Evolutionary conservation across 1,140 invertebrate species (phyloP), one percentile per base, ranked within the genome.

Genomic region (Semibalanus balanoides): DNA sequence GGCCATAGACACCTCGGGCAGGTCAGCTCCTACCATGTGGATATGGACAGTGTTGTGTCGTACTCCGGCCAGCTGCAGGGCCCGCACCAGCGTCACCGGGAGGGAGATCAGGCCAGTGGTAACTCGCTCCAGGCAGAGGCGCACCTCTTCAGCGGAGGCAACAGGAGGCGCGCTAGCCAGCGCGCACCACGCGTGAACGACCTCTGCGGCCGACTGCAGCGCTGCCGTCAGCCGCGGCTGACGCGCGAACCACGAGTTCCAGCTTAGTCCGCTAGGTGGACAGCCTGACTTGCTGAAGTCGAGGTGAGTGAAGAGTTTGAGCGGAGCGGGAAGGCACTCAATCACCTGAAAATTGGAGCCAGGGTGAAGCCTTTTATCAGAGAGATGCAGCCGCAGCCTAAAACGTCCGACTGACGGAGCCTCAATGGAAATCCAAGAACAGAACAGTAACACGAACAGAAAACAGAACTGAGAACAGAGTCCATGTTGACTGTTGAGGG

Each of bases 161-260:
- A 19, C 14, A 7, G 51, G 51, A 14, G 51, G 1, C 51, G 22
- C 22, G 51, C 51, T 19, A 1, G 51, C 51, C 51, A 64, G 51
- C 51, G 51, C 3, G 80, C 90, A 92, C n/a, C 51, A 64, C 51
- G 9, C 51, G 14, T 64, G 51, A 7, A 25, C 51, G 1, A 64
- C 51, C 11, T 7, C 51, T 19, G 51, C 51, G 7, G 51, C 51
- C 51, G 51, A 64, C 22, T 64, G 51, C 22, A 64, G 51, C 22
- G 51, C 51, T 19, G 51, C 51, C 14, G 14, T 64, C 51, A 64
- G 51, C 51, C 51, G 51, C 51, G 51, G 51, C 51, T 64, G 51
- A 1, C 51, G 51, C 51, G 51, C 51, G 51, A 64, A 64, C 51
- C 51, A 64, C 51, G 51, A 64, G 51, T 64, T 14, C 51, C 51